Evolutionary conservation across 1,140 invertebrate genomes (phyloP), one percentile per base, ranked within the genome.

Genomic region (Belonocnema kinseyi): DNA sequence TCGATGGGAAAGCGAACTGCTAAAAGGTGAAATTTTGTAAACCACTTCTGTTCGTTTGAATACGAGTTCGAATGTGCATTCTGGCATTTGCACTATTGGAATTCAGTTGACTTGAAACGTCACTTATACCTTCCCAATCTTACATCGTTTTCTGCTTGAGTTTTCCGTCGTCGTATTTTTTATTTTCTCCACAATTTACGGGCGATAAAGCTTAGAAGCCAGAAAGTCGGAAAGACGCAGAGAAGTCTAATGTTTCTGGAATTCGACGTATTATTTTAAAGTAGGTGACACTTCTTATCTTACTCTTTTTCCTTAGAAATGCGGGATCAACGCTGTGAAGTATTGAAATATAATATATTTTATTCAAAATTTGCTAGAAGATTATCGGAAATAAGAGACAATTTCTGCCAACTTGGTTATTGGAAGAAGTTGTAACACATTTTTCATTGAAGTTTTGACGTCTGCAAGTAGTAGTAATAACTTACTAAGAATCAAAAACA

Each of bases 171-270:
- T 66, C 14, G 14, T 66, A n/a, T 66, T 66, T 66, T 66, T 33
- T n/a, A 40, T 66, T 66, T 66, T 21, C 26, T 66, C 13, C 13
- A 33, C 26, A 40, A 66, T 46, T 66, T 26, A 66, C 61, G 61
- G 33, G 33, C 61, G 61, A 66, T 66, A 66, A 46, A 46, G 26
- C 61, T 66, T 13, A 66, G n/a, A 26, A 66, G 26, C 33, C 61
- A 40, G 61, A 8, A 66, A 66, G 33, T 16, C n/a, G 61, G 33
- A 46, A 66, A 66, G 61, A n/a, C 10, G 10, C 40, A 46, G 40
- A 46, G 40, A 46, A 46, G 1, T 46, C 11, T 46, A 11, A 46
- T 1, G 40, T 46, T 10, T 66, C 40, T 33, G 61, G 40, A 66
- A 40, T 40, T 66, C 33, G 61, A 66, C 61, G 33, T 66, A 40